phyloP scores from a whole-genome alignment of 2,113 vertebrate species.

The Australoheros scitulus region DNA sequence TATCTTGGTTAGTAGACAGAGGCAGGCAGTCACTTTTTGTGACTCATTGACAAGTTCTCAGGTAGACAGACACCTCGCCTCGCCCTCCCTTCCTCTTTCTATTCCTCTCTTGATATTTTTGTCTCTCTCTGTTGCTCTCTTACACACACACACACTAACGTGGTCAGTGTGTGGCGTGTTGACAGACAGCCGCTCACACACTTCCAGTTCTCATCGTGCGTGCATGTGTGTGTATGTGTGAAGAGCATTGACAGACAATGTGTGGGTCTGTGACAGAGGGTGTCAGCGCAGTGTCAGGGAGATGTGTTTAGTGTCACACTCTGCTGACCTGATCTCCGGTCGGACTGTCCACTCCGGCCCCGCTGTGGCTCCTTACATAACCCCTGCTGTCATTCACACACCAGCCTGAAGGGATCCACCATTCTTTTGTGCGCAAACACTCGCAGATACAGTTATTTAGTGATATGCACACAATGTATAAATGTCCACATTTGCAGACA shows the following conservation, averaged over 20 bases:
- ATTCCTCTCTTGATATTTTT: constrained; percentile 60
- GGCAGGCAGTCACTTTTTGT: constrained; percentile 29
- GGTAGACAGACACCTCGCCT: constrained; percentile 43
- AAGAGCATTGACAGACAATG: constrained; percentile 73
- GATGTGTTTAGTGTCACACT: constrained; percentile 86
- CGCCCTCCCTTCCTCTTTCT: constrained; percentile 12
- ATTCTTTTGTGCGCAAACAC: constrained; percentile 5
- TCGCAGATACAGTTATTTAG: constrained; percentile 33
- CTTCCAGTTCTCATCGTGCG: constrained; percentile 36
- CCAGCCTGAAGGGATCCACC: constrained; percentile 74
- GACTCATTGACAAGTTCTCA: constrained; percentile 52
- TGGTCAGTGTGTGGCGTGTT: constrained; percentile 65
- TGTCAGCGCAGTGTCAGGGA: constrained; percentile 83
- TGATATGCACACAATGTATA: constrained; percentile 38
- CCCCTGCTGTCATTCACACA: constrained; percentile 82
- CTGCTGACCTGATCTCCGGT: constrained; percentile 85
- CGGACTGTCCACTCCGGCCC: constrained; percentile 82
- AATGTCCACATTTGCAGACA: constrained; percentile 2
- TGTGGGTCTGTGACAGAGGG: constrained; percentile 82
- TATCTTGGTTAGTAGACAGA: constrained; percentile 6
- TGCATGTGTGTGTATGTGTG: constrained; percentile 45
- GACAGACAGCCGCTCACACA: constrained; percentile 72
- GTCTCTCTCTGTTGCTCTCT: constrained; percentile 60
- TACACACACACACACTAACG: constrained; percentile 45
- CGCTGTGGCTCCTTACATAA: constrained; percentile 85